These are phyloP conservation scores for Diachrysia chrysitis DNA, from an alignment of 2,888 invertebrate species.

Conservation along the genomic window DNA sequence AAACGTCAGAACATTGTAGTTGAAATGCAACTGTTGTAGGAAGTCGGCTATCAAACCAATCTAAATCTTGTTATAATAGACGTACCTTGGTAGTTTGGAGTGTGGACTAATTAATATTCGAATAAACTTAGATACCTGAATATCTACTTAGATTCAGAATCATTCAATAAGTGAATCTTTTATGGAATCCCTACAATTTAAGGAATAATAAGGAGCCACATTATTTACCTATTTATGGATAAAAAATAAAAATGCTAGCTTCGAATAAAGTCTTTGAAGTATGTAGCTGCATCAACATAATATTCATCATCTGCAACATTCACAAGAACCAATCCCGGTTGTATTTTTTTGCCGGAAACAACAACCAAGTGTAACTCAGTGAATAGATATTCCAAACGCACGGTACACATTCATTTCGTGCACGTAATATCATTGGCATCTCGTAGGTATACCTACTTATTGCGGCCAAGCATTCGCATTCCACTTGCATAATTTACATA, in stretches of 20 bases:
- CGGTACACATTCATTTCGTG: conserved; percentile 8
- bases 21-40: background rate
- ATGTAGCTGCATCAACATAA: background rate
- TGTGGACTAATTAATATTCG: background rate
- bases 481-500: conserved; percentile 11
- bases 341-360: background rate
- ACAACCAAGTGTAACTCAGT: conserved; percentile 5
- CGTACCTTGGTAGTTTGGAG: background rate
- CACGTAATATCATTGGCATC: conserved; percentile 18
- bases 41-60: conserved; percentile 3
- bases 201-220: background rate
- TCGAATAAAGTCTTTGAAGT: background rate
- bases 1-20: background rate
- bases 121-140: too few relatives aligned
- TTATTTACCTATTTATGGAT: too few relatives aligned
- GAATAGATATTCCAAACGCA: conserved; percentile 5
- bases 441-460: conserved; percentile 8
- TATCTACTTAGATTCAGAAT: too few relatives aligned
- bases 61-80: background rate
- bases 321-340: background rate
- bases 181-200: too few relatives aligned
- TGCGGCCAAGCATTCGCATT: conserved; percentile 6
- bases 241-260: too few relatives aligned
- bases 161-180: too few relatives aligned
- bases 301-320: background rate